These are phyloP conservation scores for Rhinatrema bivittatum DNA, from an alignment of 2,797 vertebrate species.

Conservation along the genomic window DNA sequence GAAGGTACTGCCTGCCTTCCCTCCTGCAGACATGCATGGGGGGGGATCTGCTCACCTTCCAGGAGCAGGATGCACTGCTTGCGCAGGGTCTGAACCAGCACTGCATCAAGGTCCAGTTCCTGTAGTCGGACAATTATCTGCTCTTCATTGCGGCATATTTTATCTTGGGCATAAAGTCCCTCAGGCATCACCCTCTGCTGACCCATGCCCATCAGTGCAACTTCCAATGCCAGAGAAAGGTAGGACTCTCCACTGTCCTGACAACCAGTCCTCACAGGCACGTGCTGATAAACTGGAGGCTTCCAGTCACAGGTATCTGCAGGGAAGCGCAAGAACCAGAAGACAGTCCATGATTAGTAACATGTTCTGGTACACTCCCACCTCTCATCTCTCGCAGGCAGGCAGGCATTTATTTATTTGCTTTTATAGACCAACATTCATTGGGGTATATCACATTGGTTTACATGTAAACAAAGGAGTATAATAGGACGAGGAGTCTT, in stretches of 20 bases:
- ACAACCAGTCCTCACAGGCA: constrained; percentile 68
- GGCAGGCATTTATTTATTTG: too few relatives aligned
- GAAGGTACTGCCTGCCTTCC: constrained; percentile 81
- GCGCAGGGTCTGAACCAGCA: constrained; percentile 82
- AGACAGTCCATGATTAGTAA: background rate
- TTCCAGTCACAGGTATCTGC: constrained; percentile 80
- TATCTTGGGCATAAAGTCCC: constrained; percentile 92
- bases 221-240: constrained; percentile 88
- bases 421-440: too few relatives aligned
- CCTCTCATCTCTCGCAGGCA: constrained; percentile 2
- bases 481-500: too few relatives aligned
- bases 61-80: constrained; percentile 89
- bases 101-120: constrained; percentile 84
- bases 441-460: too few relatives aligned
- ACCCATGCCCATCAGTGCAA: constrained; percentile 95
- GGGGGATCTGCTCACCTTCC: too few relatives aligned
- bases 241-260: constrained; percentile 79
- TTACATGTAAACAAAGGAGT: too few relatives aligned
- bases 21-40: constrained; percentile 11
- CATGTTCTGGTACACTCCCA: constrained; percentile 1
- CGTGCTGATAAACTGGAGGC: constrained; percentile 85
- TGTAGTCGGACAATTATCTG: constrained; percentile 88
- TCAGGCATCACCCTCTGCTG: constrained; percentile 97
- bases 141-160: constrained; percentile 95
- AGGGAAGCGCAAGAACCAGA: too few relatives aligned